These are phyloP conservation scores for Cromileptes altivelis DNA, from an alignment of 2,113 vertebrate genomes.

Conservation along the genomic window DNA sequence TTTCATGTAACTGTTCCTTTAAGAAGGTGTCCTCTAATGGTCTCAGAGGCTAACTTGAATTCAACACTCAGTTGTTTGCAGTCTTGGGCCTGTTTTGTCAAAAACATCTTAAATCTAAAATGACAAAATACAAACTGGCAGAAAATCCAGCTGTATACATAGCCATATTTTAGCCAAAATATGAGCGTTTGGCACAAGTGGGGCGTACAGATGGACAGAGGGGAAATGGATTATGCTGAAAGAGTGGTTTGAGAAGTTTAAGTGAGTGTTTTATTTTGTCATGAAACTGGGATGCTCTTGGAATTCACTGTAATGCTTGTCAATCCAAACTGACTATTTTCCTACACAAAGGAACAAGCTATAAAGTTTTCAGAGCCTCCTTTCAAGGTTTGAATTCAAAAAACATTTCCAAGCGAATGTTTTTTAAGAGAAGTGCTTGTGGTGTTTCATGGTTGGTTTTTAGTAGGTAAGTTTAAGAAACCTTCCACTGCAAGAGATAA, in stretches of 20 bases:
- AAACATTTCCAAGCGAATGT: not conserved
- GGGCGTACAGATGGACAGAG: not conserved
- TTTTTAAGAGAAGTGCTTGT: not conserved
- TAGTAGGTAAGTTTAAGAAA: not conserved
- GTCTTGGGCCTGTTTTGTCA: not conserved
- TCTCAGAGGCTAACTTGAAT: not conserved
- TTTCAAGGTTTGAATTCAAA: conserved; percentile 7
- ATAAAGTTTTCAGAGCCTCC: conserved; percentile 4
- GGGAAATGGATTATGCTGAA: conserved; percentile 7
- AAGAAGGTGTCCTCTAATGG: not conserved
- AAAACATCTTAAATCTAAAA: not conserved
- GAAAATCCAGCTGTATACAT: not conserved
- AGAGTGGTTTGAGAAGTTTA: not conserved
- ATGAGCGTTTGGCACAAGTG: not conserved
- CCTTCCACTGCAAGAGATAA: not conserved
- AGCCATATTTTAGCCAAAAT: not conserved
- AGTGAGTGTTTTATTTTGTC: not conserved
- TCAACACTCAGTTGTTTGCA: not conserved
- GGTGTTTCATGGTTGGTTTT: conserved; percentile 7
- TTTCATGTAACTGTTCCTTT: not conserved
- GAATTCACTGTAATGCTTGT: conserved; percentile 3
- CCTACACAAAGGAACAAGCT: no score
- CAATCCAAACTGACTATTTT: conserved; percentile 17
- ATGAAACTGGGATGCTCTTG: not conserved
- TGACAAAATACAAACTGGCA: not conserved